phyloP scores from a whole-genome alignment of 35 echinoderm and acorn worm species.

The Stichopus chloronotus region DNA sequence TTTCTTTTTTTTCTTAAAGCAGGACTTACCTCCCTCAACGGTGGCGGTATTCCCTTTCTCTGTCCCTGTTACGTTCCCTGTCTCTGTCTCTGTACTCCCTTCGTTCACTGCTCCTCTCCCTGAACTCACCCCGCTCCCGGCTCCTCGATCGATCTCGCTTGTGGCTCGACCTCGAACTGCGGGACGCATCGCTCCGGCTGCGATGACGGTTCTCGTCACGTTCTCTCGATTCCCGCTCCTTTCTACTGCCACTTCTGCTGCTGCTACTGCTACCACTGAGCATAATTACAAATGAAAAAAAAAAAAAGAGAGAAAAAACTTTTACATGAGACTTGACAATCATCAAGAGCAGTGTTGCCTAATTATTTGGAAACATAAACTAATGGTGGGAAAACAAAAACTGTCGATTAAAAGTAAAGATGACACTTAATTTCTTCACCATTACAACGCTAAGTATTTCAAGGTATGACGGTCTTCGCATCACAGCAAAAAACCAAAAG shows the following conservation, averaged over 20 bases:
- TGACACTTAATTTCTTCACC: too few relatives aligned
- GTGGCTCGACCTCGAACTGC: constrained; percentile 56
- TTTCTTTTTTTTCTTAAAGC: too few relatives aligned
- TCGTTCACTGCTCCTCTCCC: constrained; percentile 76
- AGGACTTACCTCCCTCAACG: constrained; percentile 39
- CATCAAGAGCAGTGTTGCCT: neutral
- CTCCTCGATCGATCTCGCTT: constrained; percentile 77
- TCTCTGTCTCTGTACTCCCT: constrained; percentile 73
- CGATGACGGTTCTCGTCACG: constrained; percentile 79
- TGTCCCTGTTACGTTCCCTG: constrained; percentile 69
- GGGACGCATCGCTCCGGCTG: constrained; percentile 40
- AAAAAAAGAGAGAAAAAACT: neutral
- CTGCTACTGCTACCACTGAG: constrained; percentile 3
- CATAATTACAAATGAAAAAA: neutral
- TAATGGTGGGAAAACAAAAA: neutral
- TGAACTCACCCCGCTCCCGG: constrained; percentile 65
- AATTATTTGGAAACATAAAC: neutral
- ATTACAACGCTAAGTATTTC: too few relatives aligned
- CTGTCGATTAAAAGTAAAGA: neutral
- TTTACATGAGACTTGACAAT: neutral
- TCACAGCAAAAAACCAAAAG: too few relatives aligned
- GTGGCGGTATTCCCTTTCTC: constrained; percentile 66
- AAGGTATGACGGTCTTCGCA: too few relatives aligned
- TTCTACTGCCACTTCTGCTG: constrained; percentile 42
- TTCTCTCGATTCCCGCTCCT: constrained; percentile 78